Conservation (phyloP, 2,888 invertebrate genomes). For the Parnassius smintheus region DNA sequence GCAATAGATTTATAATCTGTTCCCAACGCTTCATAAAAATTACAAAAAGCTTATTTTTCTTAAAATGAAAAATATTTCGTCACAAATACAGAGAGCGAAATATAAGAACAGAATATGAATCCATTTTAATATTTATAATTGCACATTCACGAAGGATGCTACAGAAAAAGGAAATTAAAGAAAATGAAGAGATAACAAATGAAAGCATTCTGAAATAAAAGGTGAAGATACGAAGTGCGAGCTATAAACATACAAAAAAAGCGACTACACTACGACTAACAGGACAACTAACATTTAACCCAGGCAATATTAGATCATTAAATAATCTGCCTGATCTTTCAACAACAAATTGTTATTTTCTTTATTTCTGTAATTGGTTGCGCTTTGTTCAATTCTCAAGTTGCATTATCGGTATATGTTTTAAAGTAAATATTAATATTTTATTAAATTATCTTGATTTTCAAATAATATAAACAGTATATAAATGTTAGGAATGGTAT, state of each 20-base stretch:
- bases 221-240: conserved; percentile 76
- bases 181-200: conserved; percentile 43
- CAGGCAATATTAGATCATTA: neutral
- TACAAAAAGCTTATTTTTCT: too few species aligned
- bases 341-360: conserved; percentile 30
- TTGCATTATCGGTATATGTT: too few species aligned
- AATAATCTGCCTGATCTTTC: conserved; percentile 27
- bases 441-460: too few species aligned
- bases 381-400: conserved; percentile 32
- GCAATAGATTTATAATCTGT: conserved; percentile 6
- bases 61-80: neutral
- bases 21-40: neutral
- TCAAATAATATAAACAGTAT: too few species aligned
- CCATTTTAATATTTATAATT: conserved; percentile 11
- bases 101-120: conserved; percentile 4
- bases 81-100: neutral
- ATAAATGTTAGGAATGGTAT: too few species aligned
- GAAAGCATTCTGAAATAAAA: conserved; percentile 60
- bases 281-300: conserved; percentile 63
- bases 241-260: conserved; percentile 72
- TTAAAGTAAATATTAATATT: too few species aligned
- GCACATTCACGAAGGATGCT: conserved; percentile 61
- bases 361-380: conserved; percentile 47
- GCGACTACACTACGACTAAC: conserved; percentile 68
- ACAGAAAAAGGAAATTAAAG: conserved; percentile 58